phyloP scores from a whole-genome alignment of 2,888 invertebrate genomes.

The Alviniconcha strummeri region DNA sequence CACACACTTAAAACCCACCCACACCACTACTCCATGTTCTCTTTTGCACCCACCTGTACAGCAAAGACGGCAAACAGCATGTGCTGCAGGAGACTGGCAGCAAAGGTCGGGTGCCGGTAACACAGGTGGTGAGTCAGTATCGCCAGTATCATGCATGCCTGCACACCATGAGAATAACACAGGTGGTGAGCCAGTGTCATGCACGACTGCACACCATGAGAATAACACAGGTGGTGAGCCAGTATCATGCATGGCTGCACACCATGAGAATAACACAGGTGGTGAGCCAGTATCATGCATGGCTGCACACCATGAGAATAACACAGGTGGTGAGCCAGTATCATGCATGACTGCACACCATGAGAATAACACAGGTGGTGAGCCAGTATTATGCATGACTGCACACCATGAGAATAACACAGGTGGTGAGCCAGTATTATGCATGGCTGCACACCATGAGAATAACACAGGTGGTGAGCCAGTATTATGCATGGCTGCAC shows the following conservation, averaged over 20 bases:
- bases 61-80: slow-evolving; percentile 68
- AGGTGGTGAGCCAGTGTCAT: slow-evolving; percentile 64
- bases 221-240: slow-evolving; percentile 63
- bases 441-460: background rate
- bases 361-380: background rate
- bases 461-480: background rate
- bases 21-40: background rate
- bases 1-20: background rate
- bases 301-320: slow-evolving; percentile 48
- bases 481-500: background rate
- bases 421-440: background rate
- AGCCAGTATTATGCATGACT: background rate
- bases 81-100: slow-evolving; percentile 69
- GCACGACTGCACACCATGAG: slow-evolving; percentile 52
- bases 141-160: slow-evolving; percentile 60
- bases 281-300: slow-evolving; percentile 62
- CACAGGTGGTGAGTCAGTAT: slow-evolving; percentile 66
- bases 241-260: slow-evolving; percentile 60
- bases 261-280: slow-evolving; percentile 50
- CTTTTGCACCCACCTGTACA: slow-evolving; percentile 58
- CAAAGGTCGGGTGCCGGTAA: slow-evolving; percentile 60
- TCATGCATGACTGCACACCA: background rate
- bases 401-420: background rate
- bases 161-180: slow-evolving; percentile 48
- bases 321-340: too few relatives aligned